phyloP scores from a whole-genome alignment of 2,113 vertebrate species.

The Edolisoma coerulescens region DNA sequence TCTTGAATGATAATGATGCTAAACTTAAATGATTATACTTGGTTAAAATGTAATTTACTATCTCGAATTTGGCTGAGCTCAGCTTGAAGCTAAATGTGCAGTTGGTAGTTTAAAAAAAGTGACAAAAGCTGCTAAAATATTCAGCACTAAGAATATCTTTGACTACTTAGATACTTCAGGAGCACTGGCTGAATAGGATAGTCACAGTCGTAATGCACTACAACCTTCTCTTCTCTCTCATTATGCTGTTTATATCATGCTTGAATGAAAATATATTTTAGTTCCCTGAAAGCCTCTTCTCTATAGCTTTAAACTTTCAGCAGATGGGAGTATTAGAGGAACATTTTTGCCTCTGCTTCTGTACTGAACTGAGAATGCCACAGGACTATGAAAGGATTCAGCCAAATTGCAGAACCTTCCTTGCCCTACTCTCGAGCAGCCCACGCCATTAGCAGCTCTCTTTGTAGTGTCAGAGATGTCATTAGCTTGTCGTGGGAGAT shows the following conservation, averaged over 20 bases:
- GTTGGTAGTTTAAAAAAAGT: constrained; percentile 59
- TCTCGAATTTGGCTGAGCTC: constrained; percentile 46
- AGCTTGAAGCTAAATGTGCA: constrained; percentile 52
- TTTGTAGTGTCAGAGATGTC: not conserved
- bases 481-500: not conserved
- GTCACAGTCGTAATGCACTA: not conserved
- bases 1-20: not conserved
- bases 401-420: not conserved
- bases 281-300: not conserved
- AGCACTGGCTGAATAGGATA: constrained; percentile 33
- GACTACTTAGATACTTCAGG: constrained; percentile 23
- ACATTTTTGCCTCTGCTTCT: not conserved
- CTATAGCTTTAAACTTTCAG: not conserved
- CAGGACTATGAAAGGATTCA: not conserved
- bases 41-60: constrained; percentile 37
- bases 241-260: not conserved
- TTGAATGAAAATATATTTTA: constrained; percentile 44
- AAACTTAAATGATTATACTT: constrained; percentile 22
- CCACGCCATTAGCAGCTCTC: not conserved
- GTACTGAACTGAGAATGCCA: not conserved
- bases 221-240: not conserved
- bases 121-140: constrained; percentile 61
- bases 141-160: constrained; percentile 54
- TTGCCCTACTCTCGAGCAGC: not conserved
- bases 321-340: constrained; percentile 5